Evolutionary conservation across 1,140 invertebrate genomes (phyloP).

Genomic region (Campodea augens): DNA sequence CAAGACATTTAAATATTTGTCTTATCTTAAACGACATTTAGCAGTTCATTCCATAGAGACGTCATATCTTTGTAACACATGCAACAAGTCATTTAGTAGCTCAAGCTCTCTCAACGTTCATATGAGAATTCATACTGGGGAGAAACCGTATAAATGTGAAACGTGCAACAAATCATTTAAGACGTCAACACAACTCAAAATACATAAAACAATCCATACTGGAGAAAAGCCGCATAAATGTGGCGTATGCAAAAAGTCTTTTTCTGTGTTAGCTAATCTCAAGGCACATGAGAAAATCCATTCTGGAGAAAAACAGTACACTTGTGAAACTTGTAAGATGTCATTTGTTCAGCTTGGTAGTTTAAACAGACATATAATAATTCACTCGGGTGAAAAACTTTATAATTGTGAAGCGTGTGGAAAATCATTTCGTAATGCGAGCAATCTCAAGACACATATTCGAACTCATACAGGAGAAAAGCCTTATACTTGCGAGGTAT

Average conservation of each 20-base stretch:
- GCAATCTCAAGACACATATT: background rate
- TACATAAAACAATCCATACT: background rate
- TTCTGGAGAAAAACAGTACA: constrained; percentile 1
- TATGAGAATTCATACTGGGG: background rate
- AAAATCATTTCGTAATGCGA: background rate
- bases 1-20: background rate
- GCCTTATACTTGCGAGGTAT: background rate
- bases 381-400: background rate
- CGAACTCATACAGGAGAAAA: background rate
- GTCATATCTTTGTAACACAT: background rate
- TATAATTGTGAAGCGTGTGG: background rate
- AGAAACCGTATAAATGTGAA: constrained; percentile 5
- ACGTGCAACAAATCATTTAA: background rate
- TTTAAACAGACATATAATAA: background rate
- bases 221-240: background rate
- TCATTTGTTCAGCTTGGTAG: background rate
- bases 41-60: background rate
- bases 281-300: background rate
- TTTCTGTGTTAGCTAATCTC: background rate
- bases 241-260: background rate
- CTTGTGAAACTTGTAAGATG: background rate
- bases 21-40: background rate
- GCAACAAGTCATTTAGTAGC: background rate
- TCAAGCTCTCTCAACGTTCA: background rate
- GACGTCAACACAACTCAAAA: background rate